Conservation (phyloP, 2,113 vertebrate species). For the Platysternon megacephalum region DNA sequence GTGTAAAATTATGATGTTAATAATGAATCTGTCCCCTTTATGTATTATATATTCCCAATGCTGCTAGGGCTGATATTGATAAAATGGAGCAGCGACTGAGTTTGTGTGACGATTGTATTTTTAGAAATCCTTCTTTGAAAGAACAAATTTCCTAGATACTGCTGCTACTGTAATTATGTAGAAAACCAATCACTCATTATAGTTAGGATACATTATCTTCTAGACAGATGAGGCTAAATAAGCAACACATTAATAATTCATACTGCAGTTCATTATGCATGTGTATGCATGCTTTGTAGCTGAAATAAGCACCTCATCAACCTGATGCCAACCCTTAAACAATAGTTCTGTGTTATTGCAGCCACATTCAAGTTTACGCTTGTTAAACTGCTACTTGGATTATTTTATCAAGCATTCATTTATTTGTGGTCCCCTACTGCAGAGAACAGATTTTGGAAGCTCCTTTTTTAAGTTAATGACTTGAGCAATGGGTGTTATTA, state of each 20-base stretch:
- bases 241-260: slow-evolving; percentile 99
- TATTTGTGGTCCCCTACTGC: slow-evolving; percentile 86
- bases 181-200: slow-evolving; percentile 96
- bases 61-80: slow-evolving; percentile 83
- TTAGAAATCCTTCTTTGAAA: slow-evolving; percentile 85
- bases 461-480: slow-evolving; percentile 92
- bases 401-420: slow-evolving; percentile 99
- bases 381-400: slow-evolving; percentile 99
- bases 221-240: slow-evolving; percentile 99
- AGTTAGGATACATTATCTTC: slow-evolving; percentile 99
- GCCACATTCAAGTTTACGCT: slow-evolving; percentile 94
- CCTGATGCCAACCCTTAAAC: slow-evolving; percentile 97
- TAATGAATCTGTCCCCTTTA: slow-evolving; percentile 83
- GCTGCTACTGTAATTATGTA: slow-evolving; percentile 99
- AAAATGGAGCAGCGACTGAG: slow-evolving; percentile 74
- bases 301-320: slow-evolving; percentile 96
- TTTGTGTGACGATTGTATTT: slow-evolving; percentile 81
- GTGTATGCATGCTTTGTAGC: slow-evolving; percentile 93
- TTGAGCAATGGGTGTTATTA: slow-evolving; percentile 92
- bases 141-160: slow-evolving; percentile 89
- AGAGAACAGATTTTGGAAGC: slow-evolving; percentile 85
- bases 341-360: slow-evolving; percentile 95
- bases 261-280: slow-evolving; percentile 98
- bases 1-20: slow-evolving; percentile 89
- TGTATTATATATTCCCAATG: slow-evolving; percentile 79